Evolutionary conservation across 2,888 invertebrate species (phyloP).

Genomic region (Slavum lentiscoides): DNA sequence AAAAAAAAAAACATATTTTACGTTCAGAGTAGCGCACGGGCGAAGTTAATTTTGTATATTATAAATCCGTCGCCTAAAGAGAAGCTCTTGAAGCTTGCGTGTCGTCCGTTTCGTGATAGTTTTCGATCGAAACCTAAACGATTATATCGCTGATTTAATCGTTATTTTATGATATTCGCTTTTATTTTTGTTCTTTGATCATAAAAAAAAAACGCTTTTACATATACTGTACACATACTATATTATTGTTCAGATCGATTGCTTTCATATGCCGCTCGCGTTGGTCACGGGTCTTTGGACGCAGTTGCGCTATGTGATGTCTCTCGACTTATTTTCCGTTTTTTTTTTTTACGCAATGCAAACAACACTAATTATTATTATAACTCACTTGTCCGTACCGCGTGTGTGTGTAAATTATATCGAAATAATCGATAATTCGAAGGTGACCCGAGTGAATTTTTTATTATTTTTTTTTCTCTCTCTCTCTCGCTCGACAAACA

Average conservation of each 20-base stretch:
- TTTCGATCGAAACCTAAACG: too few species aligned
- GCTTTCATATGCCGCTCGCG: not conserved
- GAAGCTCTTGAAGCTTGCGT: too few species aligned
- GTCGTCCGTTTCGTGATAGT: too few species aligned
- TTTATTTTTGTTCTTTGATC: too few species aligned
- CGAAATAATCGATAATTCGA: constrained; percentile 31
- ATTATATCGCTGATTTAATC: too few species aligned
- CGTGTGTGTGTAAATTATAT: not conserved
- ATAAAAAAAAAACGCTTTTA: too few species aligned
- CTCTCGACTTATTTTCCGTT: not conserved
- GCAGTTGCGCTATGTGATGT: not conserved
- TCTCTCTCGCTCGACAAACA: constrained; percentile 33
- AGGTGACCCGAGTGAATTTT: constrained; percentile 22
- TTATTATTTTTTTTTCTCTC: too few species aligned
- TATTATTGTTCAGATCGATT: constrained; percentile 28
- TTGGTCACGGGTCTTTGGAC: constrained; percentile 15
- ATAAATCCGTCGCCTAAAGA: too few species aligned
- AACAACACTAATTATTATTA: constrained; percentile 32
- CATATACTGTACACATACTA: not conserved
- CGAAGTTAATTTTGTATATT: too few species aligned
- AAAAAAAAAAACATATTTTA: too few species aligned
- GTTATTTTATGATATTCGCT: too few species aligned
- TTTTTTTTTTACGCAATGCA: not conserved
- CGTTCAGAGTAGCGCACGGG: too few species aligned
- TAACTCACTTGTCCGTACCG: constrained; percentile 15